phyloP scores from a whole-genome alignment of 2,113 vertebrate species.

The Bungarus multicinctus region DNA sequence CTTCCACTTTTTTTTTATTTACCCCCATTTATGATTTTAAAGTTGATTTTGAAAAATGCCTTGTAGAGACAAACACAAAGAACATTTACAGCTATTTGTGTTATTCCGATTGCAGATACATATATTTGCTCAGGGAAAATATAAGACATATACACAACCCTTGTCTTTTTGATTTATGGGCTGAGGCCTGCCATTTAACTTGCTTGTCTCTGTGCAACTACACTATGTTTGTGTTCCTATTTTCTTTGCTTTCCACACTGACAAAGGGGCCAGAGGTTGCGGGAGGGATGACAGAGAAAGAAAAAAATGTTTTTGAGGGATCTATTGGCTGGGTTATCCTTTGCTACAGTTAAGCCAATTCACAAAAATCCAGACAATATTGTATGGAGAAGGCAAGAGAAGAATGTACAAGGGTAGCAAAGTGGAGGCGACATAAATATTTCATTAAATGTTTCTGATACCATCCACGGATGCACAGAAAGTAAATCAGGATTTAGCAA shows the following conservation, averaged over 20 bases:
- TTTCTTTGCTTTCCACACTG: no score
- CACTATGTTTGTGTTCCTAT: neutral
- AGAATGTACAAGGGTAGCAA: neutral
- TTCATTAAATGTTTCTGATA: neutral
- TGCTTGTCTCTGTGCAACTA: neutral
- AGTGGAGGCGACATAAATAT: neutral
- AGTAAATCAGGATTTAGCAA: neutral
- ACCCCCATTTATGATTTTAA: neutral
- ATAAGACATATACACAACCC: conserved; percentile 2
- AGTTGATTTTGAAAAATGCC: neutral
- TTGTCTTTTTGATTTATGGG: neutral
- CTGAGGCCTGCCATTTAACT: neutral
- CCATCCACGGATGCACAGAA: neutral
- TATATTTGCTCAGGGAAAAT: neutral
- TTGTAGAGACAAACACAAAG: neutral
- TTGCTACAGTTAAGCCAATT: neutral
- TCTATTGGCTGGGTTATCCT: neutral
- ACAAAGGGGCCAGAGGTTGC: neutral
- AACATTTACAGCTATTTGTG: neutral
- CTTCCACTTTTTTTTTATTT: neutral
- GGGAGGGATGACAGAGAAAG: neutral
- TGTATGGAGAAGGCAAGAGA: neutral
- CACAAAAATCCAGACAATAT: neutral
- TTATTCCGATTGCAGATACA: neutral
- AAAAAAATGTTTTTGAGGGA: neutral